Conservation (phyloP, 1,140 invertebrate genomes). For the Maconellicoccus hirsutus region DNA sequence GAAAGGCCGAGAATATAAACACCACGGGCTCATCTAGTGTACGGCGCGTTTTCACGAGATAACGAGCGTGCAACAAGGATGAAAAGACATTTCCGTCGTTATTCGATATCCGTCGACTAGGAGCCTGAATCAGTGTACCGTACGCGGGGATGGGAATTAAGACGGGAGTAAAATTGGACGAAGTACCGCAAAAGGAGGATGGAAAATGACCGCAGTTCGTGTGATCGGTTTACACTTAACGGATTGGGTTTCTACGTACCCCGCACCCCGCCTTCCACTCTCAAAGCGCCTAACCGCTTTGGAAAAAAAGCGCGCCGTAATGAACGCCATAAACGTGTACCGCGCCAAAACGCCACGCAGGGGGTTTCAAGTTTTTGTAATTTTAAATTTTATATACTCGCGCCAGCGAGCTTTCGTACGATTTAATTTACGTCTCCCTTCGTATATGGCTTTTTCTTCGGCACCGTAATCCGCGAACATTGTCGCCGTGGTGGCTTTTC, state of each 20-base stretch:
- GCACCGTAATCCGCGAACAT: no score
- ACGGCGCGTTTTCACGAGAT: not conserved
- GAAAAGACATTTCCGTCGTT: slow-evolving; percentile 7
- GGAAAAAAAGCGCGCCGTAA: no score
- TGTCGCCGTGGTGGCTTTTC: no score
- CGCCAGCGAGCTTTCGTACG: no score
- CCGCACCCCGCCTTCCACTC: not conserved
- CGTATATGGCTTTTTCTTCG: no score
- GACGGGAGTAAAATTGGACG: not conserved
- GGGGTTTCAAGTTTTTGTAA: no score
- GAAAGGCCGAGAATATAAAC: not conserved
- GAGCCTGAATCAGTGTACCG: not conserved
- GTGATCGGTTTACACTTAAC: slow-evolving; percentile 7
- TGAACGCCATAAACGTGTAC: no score
- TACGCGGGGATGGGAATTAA: slow-evolving; percentile 1
- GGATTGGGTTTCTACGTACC: not conserved
- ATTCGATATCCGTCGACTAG: slow-evolving; percentile 2
- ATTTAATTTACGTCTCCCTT: no score
- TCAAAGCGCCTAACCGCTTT: no score
- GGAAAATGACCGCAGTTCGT: slow-evolving; percentile 7
- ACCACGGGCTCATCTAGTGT: no score
- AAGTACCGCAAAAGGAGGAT: not conserved
- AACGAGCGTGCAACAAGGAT: not conserved
- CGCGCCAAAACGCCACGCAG: no score
- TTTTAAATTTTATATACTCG: no score